phyloP scores from a whole-genome alignment of 2,888 invertebrate species.

The Parnassius orleans region DNA sequence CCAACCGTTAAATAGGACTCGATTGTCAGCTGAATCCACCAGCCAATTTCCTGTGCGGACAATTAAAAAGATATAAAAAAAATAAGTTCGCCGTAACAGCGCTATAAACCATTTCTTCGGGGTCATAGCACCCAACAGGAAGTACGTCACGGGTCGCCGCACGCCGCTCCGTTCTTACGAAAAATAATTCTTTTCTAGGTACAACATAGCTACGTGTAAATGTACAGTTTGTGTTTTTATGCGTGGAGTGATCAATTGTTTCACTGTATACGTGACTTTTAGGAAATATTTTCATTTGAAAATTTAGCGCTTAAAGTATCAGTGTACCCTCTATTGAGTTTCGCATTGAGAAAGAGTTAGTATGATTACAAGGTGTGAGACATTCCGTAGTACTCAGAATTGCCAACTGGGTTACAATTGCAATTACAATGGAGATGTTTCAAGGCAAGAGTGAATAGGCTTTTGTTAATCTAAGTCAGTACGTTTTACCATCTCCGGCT shows the following conservation, averaged over 20 bases:
- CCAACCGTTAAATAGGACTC: constrained; percentile 69
- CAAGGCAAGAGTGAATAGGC: no score
- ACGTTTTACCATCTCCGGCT: no score
- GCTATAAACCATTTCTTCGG: constrained; percentile 66
- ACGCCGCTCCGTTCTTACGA: constrained; percentile 67
- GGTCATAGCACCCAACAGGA: constrained; percentile 80
- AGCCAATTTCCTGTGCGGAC: constrained; percentile 72
- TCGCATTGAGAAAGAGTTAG: no score
- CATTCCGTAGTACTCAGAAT: no score
- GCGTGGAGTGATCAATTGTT: constrained; percentile 31
- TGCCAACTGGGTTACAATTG: no score
- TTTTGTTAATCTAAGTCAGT: no score
- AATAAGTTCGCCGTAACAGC: constrained; percentile 45
- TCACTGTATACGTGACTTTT: constrained; percentile 33
- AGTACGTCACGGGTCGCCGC: constrained; percentile 75
- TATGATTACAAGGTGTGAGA: no score
- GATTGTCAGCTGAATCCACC: constrained; percentile 53
- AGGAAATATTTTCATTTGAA: no score
- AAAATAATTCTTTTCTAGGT: constrained; percentile 61
- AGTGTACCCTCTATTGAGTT: no score
- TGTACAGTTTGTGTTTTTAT: constrained; percentile 42
- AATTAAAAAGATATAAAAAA: constrained; percentile 64
- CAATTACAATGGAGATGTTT: no score
- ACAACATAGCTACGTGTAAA: constrained; percentile 55
- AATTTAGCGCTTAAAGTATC: no score